Percentiles rank a stretch among this genome's conserved stretches.
phyloP scores from a whole-genome alignment of 2,113 vertebrate genomes.

The Zapus hudsonius region DNA sequence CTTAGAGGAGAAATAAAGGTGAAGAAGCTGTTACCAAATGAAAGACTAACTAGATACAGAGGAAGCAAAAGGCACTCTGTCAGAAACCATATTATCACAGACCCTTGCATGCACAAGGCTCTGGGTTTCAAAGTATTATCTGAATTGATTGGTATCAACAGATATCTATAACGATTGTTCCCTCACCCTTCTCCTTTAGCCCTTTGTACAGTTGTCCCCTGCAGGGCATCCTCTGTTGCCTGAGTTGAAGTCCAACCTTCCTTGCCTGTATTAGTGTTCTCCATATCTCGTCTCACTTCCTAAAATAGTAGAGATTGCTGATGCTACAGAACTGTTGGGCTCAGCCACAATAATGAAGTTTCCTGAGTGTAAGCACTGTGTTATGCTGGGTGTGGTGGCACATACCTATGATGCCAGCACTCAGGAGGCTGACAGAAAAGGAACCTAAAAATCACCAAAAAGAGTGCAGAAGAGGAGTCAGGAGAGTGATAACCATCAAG shows the following conservation, averaged over 20 bases:
- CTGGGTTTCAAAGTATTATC: not conserved
- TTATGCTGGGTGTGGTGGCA: too few relatives aligned
- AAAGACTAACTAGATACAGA: conserved; percentile 10
- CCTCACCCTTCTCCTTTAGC: not conserved
- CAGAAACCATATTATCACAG: not conserved
- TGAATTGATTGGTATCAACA: not conserved
- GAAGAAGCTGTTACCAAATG: not conserved
- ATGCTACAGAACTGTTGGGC: not conserved
- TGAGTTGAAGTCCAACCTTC: conserved; percentile 41
- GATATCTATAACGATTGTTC: not conserved
- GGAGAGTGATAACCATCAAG: not conserved
- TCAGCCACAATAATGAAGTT: not conserved
- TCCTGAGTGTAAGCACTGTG: not conserved
- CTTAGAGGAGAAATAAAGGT: not conserved
- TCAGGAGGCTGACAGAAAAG: too few relatives aligned
- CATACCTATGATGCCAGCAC: too few relatives aligned
- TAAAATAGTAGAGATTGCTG: not conserved
- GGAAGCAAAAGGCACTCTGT: not conserved
- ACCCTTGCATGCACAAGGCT: not conserved
- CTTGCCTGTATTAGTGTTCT: not conserved
- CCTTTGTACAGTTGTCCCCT: conserved; percentile 1
- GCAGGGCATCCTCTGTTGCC: not conserved
- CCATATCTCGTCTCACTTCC: not conserved
- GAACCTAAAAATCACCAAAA: not conserved
- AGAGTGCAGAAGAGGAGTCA: not conserved